Evolutionary conservation across 2,797 vertebrate species (phyloP), one percentile per base, ranked within the genome.

Genomic region (Sciurus vulgaris): DNA sequence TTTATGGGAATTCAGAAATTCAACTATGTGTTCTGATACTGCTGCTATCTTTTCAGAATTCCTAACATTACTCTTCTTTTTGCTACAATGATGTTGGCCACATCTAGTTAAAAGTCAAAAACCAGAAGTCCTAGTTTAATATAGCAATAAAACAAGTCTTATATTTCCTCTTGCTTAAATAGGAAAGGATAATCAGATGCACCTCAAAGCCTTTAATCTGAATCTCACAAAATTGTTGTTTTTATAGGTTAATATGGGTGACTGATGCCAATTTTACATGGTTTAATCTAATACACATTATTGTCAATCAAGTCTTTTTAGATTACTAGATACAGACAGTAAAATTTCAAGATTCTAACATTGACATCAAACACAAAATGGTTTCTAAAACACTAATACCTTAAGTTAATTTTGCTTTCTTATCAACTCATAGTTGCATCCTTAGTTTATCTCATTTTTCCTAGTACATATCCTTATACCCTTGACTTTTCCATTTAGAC

Each of bases 301-400:
- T 12, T 82, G 63, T 72, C 82, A 77, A 89, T 14, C 33, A 86
- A 69, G 38, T 83, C 22, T 35, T 94, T 92, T 95, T 81, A 92
- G 61, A 89, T 72, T 78, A 82, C 17, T 38, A 61, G 65, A 86
- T 51, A 73, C 1, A 94, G 3, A 17, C 51, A 76, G 73, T 78
- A 89, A 1, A 90, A 86, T 47, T 51, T 61, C 41, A 94, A 87
- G 56, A 78, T 15, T 73, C 56, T 91, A 93, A 77, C 49, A 74
- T 24, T 88, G 72, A 77, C 30, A 83, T 1, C 17, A 15, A 74
- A 82, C 26, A 81, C 4, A 81, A 3, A 33, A 77, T 4, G 2
- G 20, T 87, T 63, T 91, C 63, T 92, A 18, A 56, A 63, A 89
- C 20, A 73, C 33, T 54, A 84, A 77, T 47, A 44, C 20, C 3